Evolutionary conservation across 2,888 invertebrate genomes (phyloP).

Genomic region (Homarus gammarus): DNA sequence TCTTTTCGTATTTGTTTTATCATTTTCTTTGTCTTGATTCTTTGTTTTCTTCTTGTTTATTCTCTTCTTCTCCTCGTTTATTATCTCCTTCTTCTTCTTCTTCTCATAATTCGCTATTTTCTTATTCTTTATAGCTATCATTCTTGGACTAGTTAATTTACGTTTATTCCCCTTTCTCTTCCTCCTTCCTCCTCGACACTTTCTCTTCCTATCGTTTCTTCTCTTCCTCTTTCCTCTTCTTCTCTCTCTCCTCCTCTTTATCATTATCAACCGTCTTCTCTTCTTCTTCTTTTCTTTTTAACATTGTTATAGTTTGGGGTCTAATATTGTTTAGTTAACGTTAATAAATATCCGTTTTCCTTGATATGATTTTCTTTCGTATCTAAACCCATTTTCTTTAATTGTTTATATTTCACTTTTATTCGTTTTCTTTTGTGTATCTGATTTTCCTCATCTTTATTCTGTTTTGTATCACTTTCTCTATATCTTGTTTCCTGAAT

Average conservation of each 20-base stretch:
- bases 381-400: too few species aligned
- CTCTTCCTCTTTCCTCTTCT: neutral
- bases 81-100: neutral
- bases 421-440: too few species aligned
- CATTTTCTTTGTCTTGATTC: neutral
- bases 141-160: neutral
- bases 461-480: too few species aligned
- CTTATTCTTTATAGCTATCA: neutral
- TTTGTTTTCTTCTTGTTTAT: neutral
- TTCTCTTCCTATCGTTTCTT: neutral
- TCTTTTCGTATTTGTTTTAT: too few species aligned
- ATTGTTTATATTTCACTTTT: too few species aligned
- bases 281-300: neutral
- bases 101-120: neutral
- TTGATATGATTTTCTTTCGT: too few species aligned
- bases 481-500: too few species aligned
- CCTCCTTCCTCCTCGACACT: neutral
- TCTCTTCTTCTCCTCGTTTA: neutral
- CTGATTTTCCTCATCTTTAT: too few species aligned
- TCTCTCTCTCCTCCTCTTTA: neutral
- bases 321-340: too few species aligned
- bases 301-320: neutral
- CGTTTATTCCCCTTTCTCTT: neutral
- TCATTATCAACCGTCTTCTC: neutral
- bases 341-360: too few species aligned